Evolutionary conservation across 2,113 vertebrate genomes (phyloP), one percentile per base, ranked within the genome.

Genomic region (Cynocephalus volans): DNA sequence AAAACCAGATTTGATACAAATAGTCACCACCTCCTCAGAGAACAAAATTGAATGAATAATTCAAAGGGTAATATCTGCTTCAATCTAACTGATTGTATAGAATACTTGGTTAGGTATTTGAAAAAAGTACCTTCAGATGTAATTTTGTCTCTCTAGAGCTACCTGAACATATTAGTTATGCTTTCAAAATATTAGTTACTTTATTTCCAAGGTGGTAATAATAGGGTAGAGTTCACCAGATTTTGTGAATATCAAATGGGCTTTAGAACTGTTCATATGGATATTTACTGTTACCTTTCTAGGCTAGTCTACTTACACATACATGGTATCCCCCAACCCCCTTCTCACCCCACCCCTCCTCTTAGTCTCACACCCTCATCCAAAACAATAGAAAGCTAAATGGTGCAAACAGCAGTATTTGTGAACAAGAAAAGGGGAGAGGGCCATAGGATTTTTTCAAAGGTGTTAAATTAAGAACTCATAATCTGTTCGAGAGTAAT

Each of bases 191-290:
- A 41, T 50, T 60, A 31, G 9, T 54, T 84, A 52, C 70, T 80
- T 88, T 77, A 36, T 92, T 91, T 93, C 14, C 88, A 41, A 62
- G 24, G 12, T 81, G 48, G 33, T 6, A 33, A 56, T 87, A n/a
- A 26, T 60, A 52, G 4, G 3, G 15, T 50, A 3, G 18, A 1
- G 1, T 36, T 67, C 10, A 69, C 11, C 10, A 69, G 8, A 64
- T 70, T 73, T 82, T 93, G 5, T 94, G 84, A 90, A 56, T 17
- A 82, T 69, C n/a, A 73, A 79, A 36, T 92, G 41, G 18, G 4
- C 41, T 90, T 65, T 84, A 45, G 17, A 41, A 6, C 58, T 3
- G 6, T 76, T 80, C 17, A 31, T 50, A 0, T 69, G 31, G 17
- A 6, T 31, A 62, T 73, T 67, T 77, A 19, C 6, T 60, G 14